Conservation (phyloP, 30 jellyfish, hydroid and myxozoan genomes). For the Chrysaora quinquecirrha region DNA sequence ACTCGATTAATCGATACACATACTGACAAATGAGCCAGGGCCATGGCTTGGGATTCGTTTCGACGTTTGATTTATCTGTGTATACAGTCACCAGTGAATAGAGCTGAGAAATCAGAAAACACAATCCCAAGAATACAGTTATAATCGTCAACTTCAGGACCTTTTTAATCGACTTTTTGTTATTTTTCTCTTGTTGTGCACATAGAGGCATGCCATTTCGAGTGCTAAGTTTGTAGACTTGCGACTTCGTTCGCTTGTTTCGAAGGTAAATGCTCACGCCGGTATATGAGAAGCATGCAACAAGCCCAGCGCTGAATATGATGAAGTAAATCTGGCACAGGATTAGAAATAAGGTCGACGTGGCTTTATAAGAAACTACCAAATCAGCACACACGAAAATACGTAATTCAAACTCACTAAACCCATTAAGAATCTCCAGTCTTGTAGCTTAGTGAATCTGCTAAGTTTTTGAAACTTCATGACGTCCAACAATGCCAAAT, state of each 20-base stretch:
- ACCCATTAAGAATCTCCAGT: slow-evolving; percentile 60
- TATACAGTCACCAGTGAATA: slow-evolving; percentile 57
- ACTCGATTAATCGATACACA: slow-evolving; percentile 61
- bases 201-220: not conserved
- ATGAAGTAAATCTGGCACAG: slow-evolving; percentile 78
- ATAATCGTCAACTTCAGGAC: slow-evolving; percentile 64
- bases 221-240: slow-evolving; percentile 21
- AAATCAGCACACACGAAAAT: slow-evolving; percentile 54
- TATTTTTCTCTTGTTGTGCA: not conserved
- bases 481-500: slow-evolving; percentile 68
- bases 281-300: slow-evolving; percentile 36
- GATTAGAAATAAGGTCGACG: slow-evolving; percentile 31
- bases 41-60: slow-evolving; percentile 57
- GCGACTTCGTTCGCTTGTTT: slow-evolving; percentile 35
- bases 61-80: not conserved
- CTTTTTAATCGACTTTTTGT: slow-evolving; percentile 19
- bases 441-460: slow-evolving; percentile 42
- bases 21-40: slow-evolving; percentile 63
- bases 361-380: slow-evolving; percentile 47
- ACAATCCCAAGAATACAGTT: slow-evolving; percentile 46
- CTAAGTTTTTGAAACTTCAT: slow-evolving; percentile 43
- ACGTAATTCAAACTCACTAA: slow-evolving; percentile 41
- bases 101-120: slow-evolving; percentile 52
- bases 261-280: slow-evolving; percentile 37
- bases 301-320: slow-evolving; percentile 43